Percentiles rank a stretch among this genome's conserved stretches.
Conservation (phyloP, 2,113 vertebrate species). For the Phylloscopus whistleri region DNA sequence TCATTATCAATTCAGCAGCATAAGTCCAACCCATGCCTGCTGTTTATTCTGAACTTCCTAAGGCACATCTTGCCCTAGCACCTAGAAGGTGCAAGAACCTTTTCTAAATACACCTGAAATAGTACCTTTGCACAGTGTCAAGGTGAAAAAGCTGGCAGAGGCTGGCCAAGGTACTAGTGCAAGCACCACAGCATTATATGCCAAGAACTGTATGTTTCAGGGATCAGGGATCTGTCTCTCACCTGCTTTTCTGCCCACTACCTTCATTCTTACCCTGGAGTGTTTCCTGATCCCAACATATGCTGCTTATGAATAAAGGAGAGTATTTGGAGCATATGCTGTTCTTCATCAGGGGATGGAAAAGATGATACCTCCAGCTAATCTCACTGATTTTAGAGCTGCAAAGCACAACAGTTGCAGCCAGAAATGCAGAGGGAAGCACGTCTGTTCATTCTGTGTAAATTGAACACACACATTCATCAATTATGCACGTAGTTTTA, state of each 20-base stretch:
- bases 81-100: neutral
- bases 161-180: neutral
- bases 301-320: neutral
- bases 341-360: neutral
- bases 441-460: neutral
- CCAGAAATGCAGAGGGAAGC: neutral
- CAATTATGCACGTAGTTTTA: neutral
- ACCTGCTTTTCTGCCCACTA: neutral
- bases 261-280: neutral
- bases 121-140: neutral
- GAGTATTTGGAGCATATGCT: neutral
- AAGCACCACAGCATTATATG: neutral
- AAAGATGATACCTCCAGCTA: neutral
- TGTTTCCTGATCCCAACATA: neutral
- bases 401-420: neutral
- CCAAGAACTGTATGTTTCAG: neutral
- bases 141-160: neutral
- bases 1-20: neutral
- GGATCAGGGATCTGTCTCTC: neutral
- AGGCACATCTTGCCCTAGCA: neutral
- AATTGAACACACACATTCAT: fast-evolving
- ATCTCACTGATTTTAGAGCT: neutral
- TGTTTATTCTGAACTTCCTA: neutral
- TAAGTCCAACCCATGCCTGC: neutral
- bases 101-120: neutral